phyloP scores from a whole-genome alignment of 2,797 vertebrate genomes.

The Heliangelus exortis region DNA sequence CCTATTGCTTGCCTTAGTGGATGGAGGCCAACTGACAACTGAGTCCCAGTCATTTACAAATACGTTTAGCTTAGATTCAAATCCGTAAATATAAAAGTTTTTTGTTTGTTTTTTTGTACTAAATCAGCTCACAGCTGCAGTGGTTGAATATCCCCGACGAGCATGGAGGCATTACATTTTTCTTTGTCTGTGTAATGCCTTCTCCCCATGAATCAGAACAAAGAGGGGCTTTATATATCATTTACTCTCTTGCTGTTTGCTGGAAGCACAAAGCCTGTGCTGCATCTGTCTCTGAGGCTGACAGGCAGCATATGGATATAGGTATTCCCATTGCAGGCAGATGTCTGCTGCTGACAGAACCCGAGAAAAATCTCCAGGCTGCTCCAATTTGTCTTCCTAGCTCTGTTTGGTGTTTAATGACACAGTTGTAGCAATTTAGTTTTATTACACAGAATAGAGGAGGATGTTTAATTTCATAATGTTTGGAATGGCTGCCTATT shows the following conservation, averaged over 20 bases:
- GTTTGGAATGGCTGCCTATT: neutral
- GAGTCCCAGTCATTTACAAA: neutral
- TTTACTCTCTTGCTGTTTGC: neutral
- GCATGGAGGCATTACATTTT: neutral
- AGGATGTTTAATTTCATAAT: neutral
- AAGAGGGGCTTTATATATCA: neutral
- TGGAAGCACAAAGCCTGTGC: neutral
- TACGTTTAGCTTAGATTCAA: neutral
- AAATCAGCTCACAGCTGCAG: neutral
- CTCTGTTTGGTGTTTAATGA: fast-evolving
- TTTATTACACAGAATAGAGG: neutral
- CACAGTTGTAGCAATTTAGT: neutral
- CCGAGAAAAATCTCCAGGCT: neutral
- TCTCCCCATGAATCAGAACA: neutral
- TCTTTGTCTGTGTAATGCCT: neutral
- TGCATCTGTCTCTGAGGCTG: neutral
- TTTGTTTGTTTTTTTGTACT: neutral
- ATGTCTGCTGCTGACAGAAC: neutral
- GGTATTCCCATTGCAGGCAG: neutral
- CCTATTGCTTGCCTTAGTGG: fast-evolving
- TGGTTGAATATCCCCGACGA: neutral
- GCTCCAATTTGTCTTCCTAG: neutral
- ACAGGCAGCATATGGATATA: neutral
- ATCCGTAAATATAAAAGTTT: neutral
- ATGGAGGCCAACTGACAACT: neutral